A percentile compares a stretch with the other conserved stretches of the same genome.
These are phyloP conservation scores for Eurystomus gularis DNA, from an alignment of 2,113 vertebrate genomes.

Conservation along the genomic window DNA sequence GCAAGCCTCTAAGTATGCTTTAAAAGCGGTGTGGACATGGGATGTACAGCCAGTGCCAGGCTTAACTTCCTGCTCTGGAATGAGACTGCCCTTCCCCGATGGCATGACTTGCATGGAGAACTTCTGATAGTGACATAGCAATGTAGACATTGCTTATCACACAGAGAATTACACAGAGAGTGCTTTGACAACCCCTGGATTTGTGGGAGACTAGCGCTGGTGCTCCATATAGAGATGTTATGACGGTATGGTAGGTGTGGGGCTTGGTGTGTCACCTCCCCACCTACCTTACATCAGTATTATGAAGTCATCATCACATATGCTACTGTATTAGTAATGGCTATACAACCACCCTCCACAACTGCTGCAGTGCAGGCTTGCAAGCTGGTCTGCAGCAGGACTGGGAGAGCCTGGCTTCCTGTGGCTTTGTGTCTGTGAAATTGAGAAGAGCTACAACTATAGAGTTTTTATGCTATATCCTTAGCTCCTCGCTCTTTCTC, in stretches of 20 bases:
- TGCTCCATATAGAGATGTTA: not conserved
- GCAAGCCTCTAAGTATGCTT: not conserved
- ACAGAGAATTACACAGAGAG: not conserved
- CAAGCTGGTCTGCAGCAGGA: not conserved
- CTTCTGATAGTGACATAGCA: not conserved
- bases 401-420: not conserved
- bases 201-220: not conserved
- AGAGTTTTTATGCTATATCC: not conserved
- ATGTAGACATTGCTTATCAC: constrained; percentile 21
- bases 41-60: not conserved
- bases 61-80: not conserved
- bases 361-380: not conserved
- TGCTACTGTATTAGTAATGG: not conserved
- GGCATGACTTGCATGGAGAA: not conserved
- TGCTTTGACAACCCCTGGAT: not conserved
- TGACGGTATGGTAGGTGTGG: not conserved
- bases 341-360: not conserved
- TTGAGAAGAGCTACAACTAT: not conserved
- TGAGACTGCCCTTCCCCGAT: not conserved
- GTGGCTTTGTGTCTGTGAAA: not conserved
- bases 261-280: not conserved
- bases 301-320: not conserved
- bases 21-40: not conserved
- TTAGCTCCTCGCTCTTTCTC: not conserved
- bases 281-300: constrained; percentile 2